Evolutionary conservation across 2,797 vertebrate genomes (phyloP).

Genomic region (Rhinichthys osculus): DNA sequence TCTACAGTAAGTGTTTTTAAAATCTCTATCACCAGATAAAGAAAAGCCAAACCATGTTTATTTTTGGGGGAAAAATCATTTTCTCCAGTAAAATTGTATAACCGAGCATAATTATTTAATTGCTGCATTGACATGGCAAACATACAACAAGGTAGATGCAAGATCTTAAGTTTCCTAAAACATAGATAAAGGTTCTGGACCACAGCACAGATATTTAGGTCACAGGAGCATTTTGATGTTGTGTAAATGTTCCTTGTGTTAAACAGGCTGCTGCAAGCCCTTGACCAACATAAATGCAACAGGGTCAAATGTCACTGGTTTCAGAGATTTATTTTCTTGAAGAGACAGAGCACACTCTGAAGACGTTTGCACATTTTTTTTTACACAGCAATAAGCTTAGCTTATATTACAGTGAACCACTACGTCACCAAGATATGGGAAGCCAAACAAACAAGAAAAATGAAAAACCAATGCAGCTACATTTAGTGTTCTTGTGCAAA

Average conservation of each 20-base stretch:
- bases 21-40: conserved; percentile 11
- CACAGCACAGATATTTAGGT: not conserved
- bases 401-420: conserved; percentile 44
- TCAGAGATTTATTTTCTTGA: conserved; percentile 36
- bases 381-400: conserved; percentile 34
- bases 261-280: not conserved
- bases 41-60: not conserved
- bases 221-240: not conserved
- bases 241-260: not conserved
- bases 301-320: conserved; percentile 13
- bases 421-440: conserved; percentile 27
- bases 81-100: conserved; percentile 48
- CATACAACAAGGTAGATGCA: not conserved
- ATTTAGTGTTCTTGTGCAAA: conserved; percentile 65
- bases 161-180: not conserved
- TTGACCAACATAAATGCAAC: conserved; percentile 6
- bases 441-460: conserved; percentile 5
- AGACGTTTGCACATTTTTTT: conserved; percentile 25
- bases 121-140: conserved; percentile 9
- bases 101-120: conserved; percentile 21
- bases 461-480: conserved; percentile 45
- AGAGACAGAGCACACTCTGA: conserved; percentile 14
- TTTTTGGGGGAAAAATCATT: conserved; percentile 12
- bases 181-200: not conserved
- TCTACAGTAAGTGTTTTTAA: no score